phyloP scores from a whole-genome alignment of 2,797 vertebrate species.

The Megalops cyprinoides region DNA sequence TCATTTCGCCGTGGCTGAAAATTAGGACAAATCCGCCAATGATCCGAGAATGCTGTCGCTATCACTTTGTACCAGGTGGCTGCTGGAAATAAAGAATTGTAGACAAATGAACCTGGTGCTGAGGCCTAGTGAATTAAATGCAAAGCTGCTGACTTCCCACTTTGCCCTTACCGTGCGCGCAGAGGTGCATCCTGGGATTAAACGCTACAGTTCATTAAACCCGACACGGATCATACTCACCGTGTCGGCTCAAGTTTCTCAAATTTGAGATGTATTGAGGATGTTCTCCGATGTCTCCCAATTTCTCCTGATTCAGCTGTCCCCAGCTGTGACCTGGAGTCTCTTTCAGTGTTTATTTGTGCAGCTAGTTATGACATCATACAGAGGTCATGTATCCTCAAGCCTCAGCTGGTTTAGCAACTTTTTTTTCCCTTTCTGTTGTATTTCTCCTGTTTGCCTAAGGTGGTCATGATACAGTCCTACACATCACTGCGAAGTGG shows the following conservation, averaged over 20 bases:
- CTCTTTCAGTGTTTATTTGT: too few relatives aligned
- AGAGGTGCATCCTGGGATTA: conserved; percentile 18
- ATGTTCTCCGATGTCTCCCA: background rate
- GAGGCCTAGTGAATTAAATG: background rate
- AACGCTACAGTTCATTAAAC: background rate
- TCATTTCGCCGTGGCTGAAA: background rate
- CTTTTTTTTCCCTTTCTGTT: background rate
- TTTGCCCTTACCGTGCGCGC: background rate
- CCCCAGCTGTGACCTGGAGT: too few relatives aligned
- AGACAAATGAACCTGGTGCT: background rate
- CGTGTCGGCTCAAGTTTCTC: background rate
- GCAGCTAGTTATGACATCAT: too few relatives aligned
- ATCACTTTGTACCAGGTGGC: background rate
- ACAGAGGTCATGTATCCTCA: too few relatives aligned
- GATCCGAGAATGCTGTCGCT: background rate
- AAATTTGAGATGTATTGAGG: background rate
- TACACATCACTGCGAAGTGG: background rate
- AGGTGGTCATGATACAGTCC: background rate
- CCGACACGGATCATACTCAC: background rate
- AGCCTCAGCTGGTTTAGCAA: too few relatives aligned
- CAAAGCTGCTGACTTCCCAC: background rate
- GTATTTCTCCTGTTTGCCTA: background rate
- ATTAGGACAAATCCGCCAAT: background rate
- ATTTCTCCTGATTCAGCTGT: too few relatives aligned
- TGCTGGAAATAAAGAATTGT: background rate